These are phyloP conservation scores for Menidia beryllina DNA, from an alignment of 2,113 vertebrate species.

Conservation along the genomic window DNA sequence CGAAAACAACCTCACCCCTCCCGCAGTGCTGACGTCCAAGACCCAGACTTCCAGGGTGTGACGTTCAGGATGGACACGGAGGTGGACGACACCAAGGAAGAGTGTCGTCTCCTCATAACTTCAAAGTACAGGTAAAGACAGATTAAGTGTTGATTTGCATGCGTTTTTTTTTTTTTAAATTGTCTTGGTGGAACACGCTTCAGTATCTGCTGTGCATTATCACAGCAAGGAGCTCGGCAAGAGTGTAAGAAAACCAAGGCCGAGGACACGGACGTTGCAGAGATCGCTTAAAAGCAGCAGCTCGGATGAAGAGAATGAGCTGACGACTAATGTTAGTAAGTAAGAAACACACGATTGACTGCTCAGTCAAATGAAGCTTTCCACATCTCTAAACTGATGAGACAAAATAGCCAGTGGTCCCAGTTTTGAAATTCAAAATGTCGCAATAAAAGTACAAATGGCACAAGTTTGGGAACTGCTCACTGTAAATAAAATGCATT, in stretches of 20 bases:
- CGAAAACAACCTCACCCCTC: conserved; percentile 86
- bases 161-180: neutral
- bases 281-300: conserved; percentile 73
- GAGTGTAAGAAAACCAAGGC: conserved; percentile 55
- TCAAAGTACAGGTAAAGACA: conserved; percentile 84
- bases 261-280: conserved; percentile 56
- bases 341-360: conserved; percentile 56
- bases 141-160: neutral
- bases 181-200: neutral
- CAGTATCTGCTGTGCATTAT: conserved; percentile 5
- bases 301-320: conserved; percentile 80
- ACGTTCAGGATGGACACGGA: conserved; percentile 83
- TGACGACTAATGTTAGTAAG: conserved; percentile 39
- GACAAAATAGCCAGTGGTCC: too few species aligned
- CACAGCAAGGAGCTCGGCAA: conserved; percentile 67
- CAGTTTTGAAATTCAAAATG: too few species aligned
- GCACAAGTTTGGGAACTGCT: too few species aligned
- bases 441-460: too few species aligned
- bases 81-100: conserved; percentile 66
- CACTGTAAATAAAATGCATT: too few species aligned
- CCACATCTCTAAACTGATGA: neutral
- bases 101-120: conserved; percentile 83
- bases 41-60: conserved; percentile 86
- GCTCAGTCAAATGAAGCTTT: neutral
- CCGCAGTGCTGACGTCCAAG: conserved; percentile 78